These are phyloP conservation scores for Hydriomena furcata DNA, from an alignment of 2,888 invertebrate genomes.

Conservation along the genomic window DNA sequence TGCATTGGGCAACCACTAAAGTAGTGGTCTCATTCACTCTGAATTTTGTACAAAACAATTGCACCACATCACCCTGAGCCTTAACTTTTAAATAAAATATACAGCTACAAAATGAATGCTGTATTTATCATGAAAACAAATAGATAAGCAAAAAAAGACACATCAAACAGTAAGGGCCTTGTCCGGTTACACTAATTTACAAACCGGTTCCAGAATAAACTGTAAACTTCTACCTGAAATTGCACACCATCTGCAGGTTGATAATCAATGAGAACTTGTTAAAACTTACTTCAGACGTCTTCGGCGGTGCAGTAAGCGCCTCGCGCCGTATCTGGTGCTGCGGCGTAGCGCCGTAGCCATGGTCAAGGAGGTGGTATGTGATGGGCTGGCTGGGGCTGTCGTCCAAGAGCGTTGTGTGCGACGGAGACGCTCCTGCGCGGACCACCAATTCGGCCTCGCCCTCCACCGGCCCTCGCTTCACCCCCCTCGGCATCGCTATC, in stretches of 20 bases:
- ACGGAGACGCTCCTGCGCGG: constrained; percentile 80
- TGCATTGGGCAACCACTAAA: too few species aligned
- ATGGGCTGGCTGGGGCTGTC: constrained; percentile 81
- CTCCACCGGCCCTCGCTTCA: constrained; percentile 82
- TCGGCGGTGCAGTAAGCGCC: constrained; percentile 80
- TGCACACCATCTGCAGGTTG: neutral
- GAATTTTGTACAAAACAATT: neutral
- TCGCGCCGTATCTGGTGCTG: constrained; percentile 86
- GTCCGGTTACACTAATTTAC: neutral
- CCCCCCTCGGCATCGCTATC: constrained; percentile 85
- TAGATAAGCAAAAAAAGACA: too few species aligned
- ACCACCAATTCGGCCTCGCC: constrained; percentile 79
- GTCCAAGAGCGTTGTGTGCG: constrained; percentile 77
- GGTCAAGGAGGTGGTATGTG: constrained; percentile 92
- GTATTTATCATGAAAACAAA: neutral
- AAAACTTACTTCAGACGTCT: constrained; percentile 80
- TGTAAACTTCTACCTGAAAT: neutral
- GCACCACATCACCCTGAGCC: neutral
- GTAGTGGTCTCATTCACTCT: too few species aligned
- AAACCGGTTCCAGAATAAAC: neutral
- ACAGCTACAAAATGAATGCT: neutral
- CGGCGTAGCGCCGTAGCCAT: constrained; percentile 93
- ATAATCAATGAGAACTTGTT: neutral
- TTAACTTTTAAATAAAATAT: neutral
- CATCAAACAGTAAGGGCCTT: neutral